These are phyloP conservation scores for Protaetia brevitarsis DNA, from an alignment of 1,140 invertebrate species.

Conservation along the genomic window DNA sequence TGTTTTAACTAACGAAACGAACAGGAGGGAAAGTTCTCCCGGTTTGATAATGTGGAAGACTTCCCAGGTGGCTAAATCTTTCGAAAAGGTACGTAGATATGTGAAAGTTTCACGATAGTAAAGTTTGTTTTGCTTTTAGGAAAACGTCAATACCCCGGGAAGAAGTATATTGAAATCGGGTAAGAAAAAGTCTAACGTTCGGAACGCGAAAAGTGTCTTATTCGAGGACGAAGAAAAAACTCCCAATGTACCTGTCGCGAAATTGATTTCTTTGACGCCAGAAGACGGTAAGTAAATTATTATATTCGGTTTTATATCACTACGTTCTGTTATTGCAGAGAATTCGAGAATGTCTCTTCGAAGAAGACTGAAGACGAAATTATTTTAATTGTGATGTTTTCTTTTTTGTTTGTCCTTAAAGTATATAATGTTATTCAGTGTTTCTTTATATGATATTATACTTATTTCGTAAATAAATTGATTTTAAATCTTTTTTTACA, in stretches of 20 bases:
- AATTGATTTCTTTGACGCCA: background rate
- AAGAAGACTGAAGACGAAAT: background rate
- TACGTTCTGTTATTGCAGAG: background rate
- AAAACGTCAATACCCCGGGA: background rate
- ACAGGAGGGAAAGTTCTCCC: background rate
- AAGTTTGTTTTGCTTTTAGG: background rate
- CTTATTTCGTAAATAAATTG: too few relatives aligned
- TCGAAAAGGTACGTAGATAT: background rate
- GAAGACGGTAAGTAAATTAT: background rate
- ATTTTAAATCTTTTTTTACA: too few relatives aligned
- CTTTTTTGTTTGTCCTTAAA: too few relatives aligned
- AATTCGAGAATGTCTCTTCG: background rate
- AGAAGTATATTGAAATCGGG: background rate
- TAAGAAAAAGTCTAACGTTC: too few relatives aligned
- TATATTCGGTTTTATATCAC: background rate
- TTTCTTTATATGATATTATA: too few relatives aligned
- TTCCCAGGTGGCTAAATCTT: background rate
- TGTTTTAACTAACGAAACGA: background rate
- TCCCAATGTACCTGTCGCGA: background rate
- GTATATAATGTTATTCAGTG: too few relatives aligned
- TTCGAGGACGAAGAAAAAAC: background rate
- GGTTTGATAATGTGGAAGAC: background rate
- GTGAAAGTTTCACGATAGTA: background rate
- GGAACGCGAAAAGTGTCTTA: background rate
- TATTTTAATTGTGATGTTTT: slow-evolving; percentile 6